These are phyloP conservation scores for Drosophila subobscura DNA, from an alignment of 1,140 invertebrate genomes.

Conservation along the genomic window DNA sequence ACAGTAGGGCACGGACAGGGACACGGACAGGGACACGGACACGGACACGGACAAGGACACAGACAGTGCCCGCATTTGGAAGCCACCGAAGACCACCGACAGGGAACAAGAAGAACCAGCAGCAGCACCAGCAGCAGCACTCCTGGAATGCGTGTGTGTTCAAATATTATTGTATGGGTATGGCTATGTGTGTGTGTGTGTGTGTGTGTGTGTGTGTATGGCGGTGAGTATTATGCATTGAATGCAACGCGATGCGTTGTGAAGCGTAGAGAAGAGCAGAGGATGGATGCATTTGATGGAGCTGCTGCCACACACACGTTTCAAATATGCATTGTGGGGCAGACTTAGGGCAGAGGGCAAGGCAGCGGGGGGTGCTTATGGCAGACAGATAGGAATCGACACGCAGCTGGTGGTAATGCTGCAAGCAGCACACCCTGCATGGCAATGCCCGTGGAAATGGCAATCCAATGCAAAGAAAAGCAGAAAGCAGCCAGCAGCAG, in stretches of 20 bases:
- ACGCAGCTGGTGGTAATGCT: constrained; percentile 55
- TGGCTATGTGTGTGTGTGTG: neutral
- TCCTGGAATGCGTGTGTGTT: constrained; percentile 31
- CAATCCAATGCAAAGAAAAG: neutral
- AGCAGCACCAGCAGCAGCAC: constrained; percentile 2
- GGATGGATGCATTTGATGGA: constrained; percentile 44
- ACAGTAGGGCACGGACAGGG: no score
- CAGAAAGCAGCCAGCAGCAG: no score
- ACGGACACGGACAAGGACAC: neutral
- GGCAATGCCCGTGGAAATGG: constrained; percentile 1
- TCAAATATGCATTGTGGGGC: constrained; percentile 4
- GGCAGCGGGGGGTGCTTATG: neutral
- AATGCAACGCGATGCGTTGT: constrained; percentile 44
- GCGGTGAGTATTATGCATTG: constrained; percentile 45
- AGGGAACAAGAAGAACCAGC: neutral
- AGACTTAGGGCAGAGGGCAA: neutral
- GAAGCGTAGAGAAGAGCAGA: no score
- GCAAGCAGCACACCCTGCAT: constrained; percentile 50
- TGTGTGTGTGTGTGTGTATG: constrained; percentile 1
- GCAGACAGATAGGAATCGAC: constrained; percentile 45
- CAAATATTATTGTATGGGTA: constrained; percentile 33
- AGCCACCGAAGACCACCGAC: constrained; percentile 18
- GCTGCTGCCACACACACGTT: constrained; percentile 29
- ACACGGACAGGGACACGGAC: neutral
- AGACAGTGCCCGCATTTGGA: constrained; percentile 21